Evolutionary conservation across 2,888 invertebrate genomes (phyloP).

Genomic region (Brachyopa scutellaris): DNA sequence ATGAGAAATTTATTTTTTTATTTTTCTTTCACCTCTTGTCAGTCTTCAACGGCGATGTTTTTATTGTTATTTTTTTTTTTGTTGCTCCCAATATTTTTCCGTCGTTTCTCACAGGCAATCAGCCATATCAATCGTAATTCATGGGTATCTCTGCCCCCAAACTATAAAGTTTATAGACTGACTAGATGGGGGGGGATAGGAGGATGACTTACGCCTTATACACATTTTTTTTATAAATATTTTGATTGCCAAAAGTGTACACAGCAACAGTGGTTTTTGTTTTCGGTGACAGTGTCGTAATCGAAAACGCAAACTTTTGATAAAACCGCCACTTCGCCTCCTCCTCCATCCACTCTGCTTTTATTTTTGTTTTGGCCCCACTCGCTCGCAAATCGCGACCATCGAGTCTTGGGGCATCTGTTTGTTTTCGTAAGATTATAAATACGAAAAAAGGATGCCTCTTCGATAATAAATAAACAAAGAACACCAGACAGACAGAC

Average conservation of each 20-base stretch:
- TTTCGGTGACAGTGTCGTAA: constrained; percentile 16
- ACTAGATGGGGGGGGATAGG: background rate
- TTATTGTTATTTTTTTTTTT: background rate
- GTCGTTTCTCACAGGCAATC: constrained; percentile 50
- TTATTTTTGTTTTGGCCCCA: constrained; percentile 2
- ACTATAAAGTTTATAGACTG: constrained; percentile 17
- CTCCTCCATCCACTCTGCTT: too few relatives aligned
- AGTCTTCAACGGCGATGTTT: background rate
- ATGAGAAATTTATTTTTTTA: background rate
- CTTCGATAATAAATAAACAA: constrained; percentile 14
- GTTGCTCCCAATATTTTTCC: constrained; percentile 39
- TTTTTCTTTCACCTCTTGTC: background rate
- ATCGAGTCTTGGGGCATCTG: constrained; percentile 5
- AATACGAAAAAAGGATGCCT: background rate
- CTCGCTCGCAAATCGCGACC: background rate
- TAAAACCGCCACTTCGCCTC: too few relatives aligned
- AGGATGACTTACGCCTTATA: constrained; percentile 23
- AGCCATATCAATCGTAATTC: constrained; percentile 56
- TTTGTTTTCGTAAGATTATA: constrained; percentile 14
- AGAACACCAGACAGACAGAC: background rate
- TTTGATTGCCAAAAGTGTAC: constrained; percentile 61
- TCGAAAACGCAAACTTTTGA: constrained; percentile 12
- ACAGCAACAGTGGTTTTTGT: constrained; percentile 49
- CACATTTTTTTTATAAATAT: constrained; percentile 16
- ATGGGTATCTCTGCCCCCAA: constrained; percentile 29